Conservation (phyloP, 2,888 invertebrate species). For the Anthoptus insignis region DNA sequence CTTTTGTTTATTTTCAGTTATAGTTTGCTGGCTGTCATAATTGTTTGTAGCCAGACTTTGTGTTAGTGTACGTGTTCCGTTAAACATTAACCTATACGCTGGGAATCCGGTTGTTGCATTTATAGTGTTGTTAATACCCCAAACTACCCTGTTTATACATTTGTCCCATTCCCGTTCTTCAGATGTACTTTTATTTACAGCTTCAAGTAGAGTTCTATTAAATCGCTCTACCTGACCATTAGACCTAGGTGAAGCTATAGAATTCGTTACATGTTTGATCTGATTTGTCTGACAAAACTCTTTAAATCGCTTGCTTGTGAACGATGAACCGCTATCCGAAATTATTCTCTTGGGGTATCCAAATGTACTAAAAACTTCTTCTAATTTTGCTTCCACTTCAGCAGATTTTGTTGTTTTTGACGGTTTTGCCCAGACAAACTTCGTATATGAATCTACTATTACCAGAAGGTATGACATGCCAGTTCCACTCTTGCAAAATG, state of each 20-base stretch:
- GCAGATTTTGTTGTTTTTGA: constrained; percentile 52
- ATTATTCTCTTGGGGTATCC: constrained; percentile 45
- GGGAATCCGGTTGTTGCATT: neutral
- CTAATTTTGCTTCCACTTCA: constrained; percentile 47
- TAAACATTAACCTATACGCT: neutral
- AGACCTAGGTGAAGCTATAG: neutral
- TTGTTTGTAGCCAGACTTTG: neutral
- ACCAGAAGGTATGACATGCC: neutral
- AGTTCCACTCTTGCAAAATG: neutral
- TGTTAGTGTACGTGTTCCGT: neutral
- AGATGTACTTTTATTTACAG: neutral
- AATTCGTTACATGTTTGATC: neutral
- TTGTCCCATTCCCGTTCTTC: neutral
- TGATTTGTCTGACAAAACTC: neutral
- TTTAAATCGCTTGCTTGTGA: constrained; percentile 38
- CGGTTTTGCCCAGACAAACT: constrained; percentile 50
- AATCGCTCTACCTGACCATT: neutral
- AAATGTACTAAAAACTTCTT: too few species aligned
- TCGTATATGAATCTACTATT: constrained; percentile 1
- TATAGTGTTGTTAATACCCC: neutral
- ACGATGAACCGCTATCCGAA: constrained; percentile 48
- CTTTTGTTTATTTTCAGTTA: neutral
- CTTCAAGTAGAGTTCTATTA: neutral
- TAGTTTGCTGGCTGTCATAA: neutral
- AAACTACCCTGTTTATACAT: neutral